Conservation (phyloP, 2,888 invertebrate species). For the Aquatica leii region DNA sequence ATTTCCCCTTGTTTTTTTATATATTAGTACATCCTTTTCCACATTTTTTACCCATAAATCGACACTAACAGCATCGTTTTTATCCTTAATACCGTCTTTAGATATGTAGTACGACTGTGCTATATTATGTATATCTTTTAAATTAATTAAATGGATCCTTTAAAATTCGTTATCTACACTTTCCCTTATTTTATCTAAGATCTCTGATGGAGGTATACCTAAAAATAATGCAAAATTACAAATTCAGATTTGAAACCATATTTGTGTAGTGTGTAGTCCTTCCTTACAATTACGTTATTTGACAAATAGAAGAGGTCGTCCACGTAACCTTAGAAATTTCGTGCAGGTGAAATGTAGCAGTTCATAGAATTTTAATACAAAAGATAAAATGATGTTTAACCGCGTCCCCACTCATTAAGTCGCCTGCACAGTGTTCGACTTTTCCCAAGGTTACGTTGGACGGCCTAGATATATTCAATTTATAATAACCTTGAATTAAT, state of each 20-base stretch:
- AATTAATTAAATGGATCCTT: constrained; percentile 3
- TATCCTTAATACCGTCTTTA: too few relatives aligned
- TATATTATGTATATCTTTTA: constrained; percentile 1
- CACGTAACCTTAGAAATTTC: too few relatives aligned
- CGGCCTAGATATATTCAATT: constrained; percentile 1
- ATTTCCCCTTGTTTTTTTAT: not conserved
- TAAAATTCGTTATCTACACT: not conserved
- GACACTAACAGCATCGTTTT: not conserved
- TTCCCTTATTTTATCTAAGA: constrained; percentile 3
- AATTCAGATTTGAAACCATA: constrained; percentile 4
- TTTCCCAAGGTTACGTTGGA: too few relatives aligned
- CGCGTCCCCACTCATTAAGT: too few relatives aligned
- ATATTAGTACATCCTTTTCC: not conserved
- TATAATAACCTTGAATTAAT: constrained; percentile 1
- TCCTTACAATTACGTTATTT: not conserved
- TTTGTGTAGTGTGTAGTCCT: not conserved
- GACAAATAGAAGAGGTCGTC: not conserved
- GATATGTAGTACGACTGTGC: not conserved
- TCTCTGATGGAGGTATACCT: constrained; percentile 5
- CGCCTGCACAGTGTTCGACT: too few relatives aligned
- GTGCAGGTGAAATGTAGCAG: too few relatives aligned
- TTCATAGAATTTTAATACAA: too few relatives aligned
- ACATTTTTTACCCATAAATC: not conserved
- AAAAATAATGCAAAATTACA: constrained; percentile 3
- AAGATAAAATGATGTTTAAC: too few relatives aligned